phyloP scores from a whole-genome alignment of 2,797 vertebrate species.

The Sternotherus odoratus region DNA sequence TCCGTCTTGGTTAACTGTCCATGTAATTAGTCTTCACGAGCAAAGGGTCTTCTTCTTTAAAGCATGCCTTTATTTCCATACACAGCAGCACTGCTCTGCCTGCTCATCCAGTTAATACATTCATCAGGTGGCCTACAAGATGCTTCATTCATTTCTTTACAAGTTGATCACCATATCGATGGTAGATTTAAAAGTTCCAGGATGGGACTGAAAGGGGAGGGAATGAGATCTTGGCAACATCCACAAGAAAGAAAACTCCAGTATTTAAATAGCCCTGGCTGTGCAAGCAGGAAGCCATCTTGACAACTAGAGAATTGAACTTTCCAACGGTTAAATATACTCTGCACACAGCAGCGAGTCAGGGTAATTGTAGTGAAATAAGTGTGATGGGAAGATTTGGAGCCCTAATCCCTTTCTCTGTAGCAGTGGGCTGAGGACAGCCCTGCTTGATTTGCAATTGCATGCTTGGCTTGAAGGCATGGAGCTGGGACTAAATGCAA shows the following conservation, averaged over 20 bases:
- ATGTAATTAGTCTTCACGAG: background rate
- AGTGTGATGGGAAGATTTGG: background rate
- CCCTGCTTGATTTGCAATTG: background rate
- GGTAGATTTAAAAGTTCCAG: background rate
- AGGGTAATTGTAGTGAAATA: background rate
- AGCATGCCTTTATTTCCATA: background rate
- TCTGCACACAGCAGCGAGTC: background rate
- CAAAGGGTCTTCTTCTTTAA: background rate
- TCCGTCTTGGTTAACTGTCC: background rate
- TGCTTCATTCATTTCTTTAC: background rate
- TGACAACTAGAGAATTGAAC: background rate
- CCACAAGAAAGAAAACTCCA: background rate
- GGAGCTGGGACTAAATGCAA: background rate
- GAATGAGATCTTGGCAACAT: background rate
- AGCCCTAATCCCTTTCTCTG: background rate
- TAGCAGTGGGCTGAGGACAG: background rate
- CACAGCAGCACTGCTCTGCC: background rate
- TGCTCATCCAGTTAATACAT: conserved; percentile 15
- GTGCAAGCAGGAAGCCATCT: background rate
- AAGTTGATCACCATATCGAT: background rate
- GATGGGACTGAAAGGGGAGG: background rate
- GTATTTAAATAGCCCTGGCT: no score
- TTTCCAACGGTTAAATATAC: background rate
- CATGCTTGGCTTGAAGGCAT: background rate
- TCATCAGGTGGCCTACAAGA: background rate